Evolutionary conservation across 2,113 vertebrate species (phyloP), one percentile per base, ranked within the genome.

Genomic region (Spilogale gracilis): DNA sequence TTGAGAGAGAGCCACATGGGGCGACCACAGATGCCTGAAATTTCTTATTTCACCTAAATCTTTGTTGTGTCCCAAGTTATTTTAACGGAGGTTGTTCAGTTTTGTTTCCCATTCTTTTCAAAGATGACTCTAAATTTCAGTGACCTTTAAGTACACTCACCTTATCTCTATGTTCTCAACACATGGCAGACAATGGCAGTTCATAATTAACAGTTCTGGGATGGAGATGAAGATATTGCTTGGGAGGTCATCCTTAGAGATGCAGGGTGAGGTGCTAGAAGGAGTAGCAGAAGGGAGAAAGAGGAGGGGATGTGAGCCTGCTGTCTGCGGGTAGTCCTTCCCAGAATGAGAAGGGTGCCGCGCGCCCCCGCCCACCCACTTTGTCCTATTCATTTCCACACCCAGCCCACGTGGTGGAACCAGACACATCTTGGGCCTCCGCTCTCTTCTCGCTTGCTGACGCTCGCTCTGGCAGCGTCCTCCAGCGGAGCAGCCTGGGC

Each of bases 361-460:
- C 20, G 50, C 9, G 60, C 16, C 61, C 3, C 9, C 4, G 16
- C 12, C 48, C 67, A 52, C 38, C 38, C 38, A 38, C 38, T 38
- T 67, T 1, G 13, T 23, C 8, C 30, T 30, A 9, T 27, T 9
- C 48, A 4, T 80, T 25, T 50, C 32, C 4, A 1, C 7, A 16
- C 7, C 18, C 32, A 3, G 38, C 32, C 21, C 9, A 1, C 0
- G 0, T 13, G 63, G 25, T 13, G 45, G 18, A 0, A 17, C 32
- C 43, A 21, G 1, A 2, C 27, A 25, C 52, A 5, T 11, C 16
- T 18, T 43, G 32, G 20, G 38, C 38, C 27, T 71, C 17, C 3
- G 8, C 0, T 10, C 17, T 48, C 60, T 12, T 27, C 52, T 25
- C 14, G 12, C 58, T 50, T 0, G 0, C 27, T 38, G 16, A 6